Conservation (phyloP, 2,113 vertebrate species). For the Holacanthus passer region DNA sequence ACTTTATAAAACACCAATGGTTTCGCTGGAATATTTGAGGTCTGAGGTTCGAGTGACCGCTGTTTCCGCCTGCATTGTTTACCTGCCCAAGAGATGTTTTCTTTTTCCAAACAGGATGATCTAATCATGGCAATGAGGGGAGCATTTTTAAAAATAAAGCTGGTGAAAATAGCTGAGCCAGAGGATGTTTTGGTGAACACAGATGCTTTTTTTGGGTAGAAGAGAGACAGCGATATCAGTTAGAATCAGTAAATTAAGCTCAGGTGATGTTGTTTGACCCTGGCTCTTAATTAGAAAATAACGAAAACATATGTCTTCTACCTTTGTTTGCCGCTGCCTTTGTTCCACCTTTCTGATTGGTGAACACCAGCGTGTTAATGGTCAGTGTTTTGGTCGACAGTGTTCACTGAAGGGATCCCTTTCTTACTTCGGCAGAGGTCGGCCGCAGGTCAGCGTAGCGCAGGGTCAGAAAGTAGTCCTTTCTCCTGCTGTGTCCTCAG, state of each 20-base stretch:
- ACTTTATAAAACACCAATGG: slow-evolving; percentile 48
- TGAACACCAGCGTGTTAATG: slow-evolving; percentile 39
- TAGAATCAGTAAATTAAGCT: neutral
- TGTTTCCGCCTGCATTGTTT: slow-evolving; percentile 50
- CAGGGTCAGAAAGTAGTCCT: slow-evolving; percentile 76
- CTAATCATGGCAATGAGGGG: slow-evolving; percentile 23
- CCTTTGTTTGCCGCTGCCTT: slow-evolving; percentile 32
- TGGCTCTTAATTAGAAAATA: slow-evolving; percentile 38
- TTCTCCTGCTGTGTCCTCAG: slow-evolving; percentile 78
- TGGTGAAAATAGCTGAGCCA: slow-evolving; percentile 12
- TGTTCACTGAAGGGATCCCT: slow-evolving; percentile 62
- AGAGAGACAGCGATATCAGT: neutral
- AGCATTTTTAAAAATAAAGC: slow-evolving; percentile 11
- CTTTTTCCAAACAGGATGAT: slow-evolving; percentile 37
- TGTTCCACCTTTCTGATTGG: slow-evolving; percentile 38
- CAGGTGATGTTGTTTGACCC: slow-evolving; percentile 13
- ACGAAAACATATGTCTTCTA: slow-evolving; percentile 4
- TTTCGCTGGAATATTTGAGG: slow-evolving; percentile 56
- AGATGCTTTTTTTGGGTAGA: neutral
- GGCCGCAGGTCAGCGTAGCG: slow-evolving; percentile 59
- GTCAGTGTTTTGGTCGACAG: slow-evolving; percentile 53
- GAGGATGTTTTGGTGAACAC: slow-evolving; percentile 32
- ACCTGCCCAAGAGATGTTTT: slow-evolving; percentile 49
- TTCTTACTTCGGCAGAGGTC: slow-evolving; percentile 60
- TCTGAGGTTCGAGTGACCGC: slow-evolving; percentile 27